phyloP scores from a whole-genome alignment of 2,797 vertebrate genomes.

The Eptatretus atami region DNA sequence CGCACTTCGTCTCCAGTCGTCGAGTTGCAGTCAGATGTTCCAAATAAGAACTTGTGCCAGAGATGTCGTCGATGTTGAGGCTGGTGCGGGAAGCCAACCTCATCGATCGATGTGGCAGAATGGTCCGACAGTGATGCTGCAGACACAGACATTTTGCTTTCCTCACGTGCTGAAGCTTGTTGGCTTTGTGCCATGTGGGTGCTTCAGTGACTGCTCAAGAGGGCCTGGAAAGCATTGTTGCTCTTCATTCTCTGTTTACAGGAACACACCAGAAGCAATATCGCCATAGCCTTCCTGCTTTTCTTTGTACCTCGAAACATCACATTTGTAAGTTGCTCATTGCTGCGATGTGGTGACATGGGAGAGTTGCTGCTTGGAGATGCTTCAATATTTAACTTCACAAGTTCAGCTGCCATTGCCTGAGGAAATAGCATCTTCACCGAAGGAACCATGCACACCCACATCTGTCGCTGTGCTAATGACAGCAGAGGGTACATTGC shows the following conservation, averaged over 20 bases:
- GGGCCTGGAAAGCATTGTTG: background rate
- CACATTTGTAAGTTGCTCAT: background rate
- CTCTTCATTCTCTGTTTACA: background rate
- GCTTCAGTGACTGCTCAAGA: background rate
- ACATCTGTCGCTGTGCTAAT: too few relatives aligned
- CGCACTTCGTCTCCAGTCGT: slow-evolving; percentile 7
- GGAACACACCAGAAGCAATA: background rate
- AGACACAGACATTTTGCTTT: slow-evolving; percentile 3
- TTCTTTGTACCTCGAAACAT: background rate
- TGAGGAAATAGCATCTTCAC: background rate
- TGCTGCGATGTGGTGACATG: background rate
- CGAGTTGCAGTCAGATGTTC: background rate
- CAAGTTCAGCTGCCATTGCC: background rate
- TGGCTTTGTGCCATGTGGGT: background rate
- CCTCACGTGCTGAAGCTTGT: background rate
- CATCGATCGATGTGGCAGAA: background rate
- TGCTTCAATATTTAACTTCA: background rate
- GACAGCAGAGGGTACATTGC: background rate
- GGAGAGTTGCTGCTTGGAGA: background rate
- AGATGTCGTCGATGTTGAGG: background rate
- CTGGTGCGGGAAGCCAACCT: background rate
- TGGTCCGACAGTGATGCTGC: slow-evolving; percentile 4
- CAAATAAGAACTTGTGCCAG: background rate
- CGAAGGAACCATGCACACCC: background rate
- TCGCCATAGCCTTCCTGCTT: background rate